phyloP scores from a whole-genome alignment of 2,113 vertebrate species.

The Siniperca knerii region DNA sequence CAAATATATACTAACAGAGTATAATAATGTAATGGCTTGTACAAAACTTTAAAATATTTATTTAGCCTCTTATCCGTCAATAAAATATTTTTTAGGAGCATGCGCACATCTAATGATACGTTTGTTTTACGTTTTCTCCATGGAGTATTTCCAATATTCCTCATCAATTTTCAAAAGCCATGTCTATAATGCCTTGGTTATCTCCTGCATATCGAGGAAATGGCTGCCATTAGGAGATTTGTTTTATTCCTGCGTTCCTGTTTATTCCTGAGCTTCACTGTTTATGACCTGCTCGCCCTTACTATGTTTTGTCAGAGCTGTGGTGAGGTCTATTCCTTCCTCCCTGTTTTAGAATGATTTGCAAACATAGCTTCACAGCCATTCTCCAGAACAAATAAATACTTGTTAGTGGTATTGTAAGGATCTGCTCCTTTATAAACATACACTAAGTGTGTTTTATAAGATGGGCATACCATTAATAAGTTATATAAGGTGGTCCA shows the following conservation, averaged over 20 bases:
- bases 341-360: conserved; percentile 32
- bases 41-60: not conserved
- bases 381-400: conserved; percentile 8
- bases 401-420: not conserved
- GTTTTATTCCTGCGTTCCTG: conserved; percentile 28
- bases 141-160: not conserved
- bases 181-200: not conserved
- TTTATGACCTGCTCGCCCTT: conserved; percentile 52
- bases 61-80: not conserved
- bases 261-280: conserved; percentile 42
- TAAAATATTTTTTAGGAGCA: not conserved
- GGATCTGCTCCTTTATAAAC: conserved; percentile 5
- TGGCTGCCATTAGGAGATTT: conserved; percentile 8
- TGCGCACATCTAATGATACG: not conserved
- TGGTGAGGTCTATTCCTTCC: conserved; percentile 44
- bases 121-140: not conserved
- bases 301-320: conserved; percentile 31
- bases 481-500: not conserved
- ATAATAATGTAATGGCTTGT: not conserved
- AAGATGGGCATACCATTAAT: not conserved
- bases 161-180: conserved; percentile 1
- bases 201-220: conserved; percentile 21
- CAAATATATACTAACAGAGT: not conserved
- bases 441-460: not conserved
- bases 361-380: conserved; percentile 20